A percentile compares a stretch with the other conserved stretches of the same genome.
Evolutionary conservation across 2,888 invertebrate genomes (phyloP).

Genomic region (Tortrix viridana): DNA sequence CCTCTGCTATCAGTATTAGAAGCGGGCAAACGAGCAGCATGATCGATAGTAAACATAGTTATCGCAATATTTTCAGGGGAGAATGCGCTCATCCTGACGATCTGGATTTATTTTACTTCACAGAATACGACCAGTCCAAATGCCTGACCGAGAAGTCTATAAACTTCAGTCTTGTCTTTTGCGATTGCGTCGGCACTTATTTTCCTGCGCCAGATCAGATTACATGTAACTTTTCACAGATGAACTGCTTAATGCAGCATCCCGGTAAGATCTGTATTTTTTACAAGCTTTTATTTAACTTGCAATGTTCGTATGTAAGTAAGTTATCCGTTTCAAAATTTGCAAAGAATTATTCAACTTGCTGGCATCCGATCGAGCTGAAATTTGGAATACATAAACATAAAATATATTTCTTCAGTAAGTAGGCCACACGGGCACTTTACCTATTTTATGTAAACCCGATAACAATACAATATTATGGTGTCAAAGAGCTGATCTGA

Average conservation of each 20-base stretch:
- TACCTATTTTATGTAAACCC: no score
- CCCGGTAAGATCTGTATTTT: constrained; percentile 5
- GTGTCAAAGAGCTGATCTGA: no score
- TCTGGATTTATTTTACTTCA: constrained; percentile 12
- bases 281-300: not conserved
- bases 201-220: constrained; percentile 16
- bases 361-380: no score
- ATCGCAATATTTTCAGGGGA: constrained; percentile 4
- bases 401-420: no score
- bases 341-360: no score
- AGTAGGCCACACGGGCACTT: no score
- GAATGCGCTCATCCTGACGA: constrained; percentile 24
- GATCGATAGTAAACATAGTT: not conserved
- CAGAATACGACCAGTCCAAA: constrained; percentile 9
- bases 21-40: no score
- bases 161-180: constrained; percentile 16
- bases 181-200: constrained; percentile 16
- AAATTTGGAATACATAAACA: no score
- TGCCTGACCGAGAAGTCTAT: constrained; percentile 20
- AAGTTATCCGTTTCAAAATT: no score
- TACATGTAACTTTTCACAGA: constrained; percentile 22
- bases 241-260: constrained; percentile 18
- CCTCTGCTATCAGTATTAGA: no score
- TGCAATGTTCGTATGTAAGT: no score
- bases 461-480: no score